phyloP scores from a whole-genome alignment of 2,113 vertebrate genomes.

The Nicator chloris region DNA sequence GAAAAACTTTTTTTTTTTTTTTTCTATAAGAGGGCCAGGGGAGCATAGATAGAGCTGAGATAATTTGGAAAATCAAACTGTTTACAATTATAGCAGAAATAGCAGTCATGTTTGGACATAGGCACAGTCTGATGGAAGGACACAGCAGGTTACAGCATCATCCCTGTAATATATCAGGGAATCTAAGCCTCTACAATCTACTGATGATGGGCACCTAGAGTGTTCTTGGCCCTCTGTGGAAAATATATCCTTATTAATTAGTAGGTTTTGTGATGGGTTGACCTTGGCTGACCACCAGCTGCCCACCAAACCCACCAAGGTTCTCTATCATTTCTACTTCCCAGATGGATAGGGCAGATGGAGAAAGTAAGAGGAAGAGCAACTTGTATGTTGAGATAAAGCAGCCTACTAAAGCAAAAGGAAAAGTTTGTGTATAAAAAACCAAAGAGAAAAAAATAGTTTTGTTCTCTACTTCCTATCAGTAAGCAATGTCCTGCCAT shows the following conservation, averaged over 20 bases:
- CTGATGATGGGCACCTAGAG: background rate
- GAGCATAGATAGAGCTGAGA: background rate
- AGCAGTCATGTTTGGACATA: background rate
- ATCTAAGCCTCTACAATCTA: background rate
- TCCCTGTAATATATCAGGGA: background rate
- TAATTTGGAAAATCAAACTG: background rate
- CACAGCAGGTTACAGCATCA: background rate
- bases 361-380: background rate
- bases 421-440: fast-evolving
- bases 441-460: fast-evolving
- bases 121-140: background rate
- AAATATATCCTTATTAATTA: background rate
- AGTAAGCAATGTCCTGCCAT: fast-evolving
- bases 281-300: background rate
- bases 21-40: background rate
- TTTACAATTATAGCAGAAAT: background rate
- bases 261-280: background rate
- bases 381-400: background rate
- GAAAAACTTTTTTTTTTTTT: background rate
- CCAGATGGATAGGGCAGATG: background rate
- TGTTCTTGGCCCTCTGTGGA: background rate
- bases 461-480: background rate
- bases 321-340: background rate
- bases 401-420: background rate
- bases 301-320: background rate